Conservation (phyloP, 2,113 vertebrate species). For the Myodes glareolus region DNA sequence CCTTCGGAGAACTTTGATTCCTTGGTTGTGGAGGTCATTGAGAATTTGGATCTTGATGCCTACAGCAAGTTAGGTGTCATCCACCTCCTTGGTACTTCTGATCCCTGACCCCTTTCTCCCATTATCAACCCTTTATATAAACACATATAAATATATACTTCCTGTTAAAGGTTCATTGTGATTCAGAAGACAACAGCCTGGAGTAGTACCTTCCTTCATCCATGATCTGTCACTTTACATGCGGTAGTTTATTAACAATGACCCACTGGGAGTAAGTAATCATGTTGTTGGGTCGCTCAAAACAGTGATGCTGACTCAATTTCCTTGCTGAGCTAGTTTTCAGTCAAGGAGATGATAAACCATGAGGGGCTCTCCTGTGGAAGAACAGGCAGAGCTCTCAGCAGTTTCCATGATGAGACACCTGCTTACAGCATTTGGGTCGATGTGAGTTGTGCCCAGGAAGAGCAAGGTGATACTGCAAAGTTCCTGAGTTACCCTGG, state of each 20-base stretch:
- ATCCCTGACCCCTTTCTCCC: too few species aligned
- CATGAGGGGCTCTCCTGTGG: neutral
- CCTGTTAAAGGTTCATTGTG: neutral
- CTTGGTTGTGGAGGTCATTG: neutral
- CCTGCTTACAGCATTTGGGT: too few species aligned
- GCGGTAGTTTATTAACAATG: neutral
- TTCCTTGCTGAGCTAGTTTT: neutral
- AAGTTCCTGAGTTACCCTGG: neutral
- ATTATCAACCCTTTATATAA: neutral
- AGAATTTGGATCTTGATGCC: neutral
- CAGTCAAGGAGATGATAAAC: neutral
- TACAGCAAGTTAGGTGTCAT: neutral
- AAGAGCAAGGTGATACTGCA: rapidly evolving
- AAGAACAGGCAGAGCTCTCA: neutral
- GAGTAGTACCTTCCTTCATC: rapidly evolving
- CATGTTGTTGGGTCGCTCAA: neutral
- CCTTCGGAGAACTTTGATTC: neutral
- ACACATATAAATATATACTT: neutral
- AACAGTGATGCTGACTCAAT: neutral
- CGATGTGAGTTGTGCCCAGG: neutral
- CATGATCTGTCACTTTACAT: neutral
- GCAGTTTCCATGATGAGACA: too few species aligned
- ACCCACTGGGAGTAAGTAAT: too few species aligned
- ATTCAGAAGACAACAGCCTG: neutral
- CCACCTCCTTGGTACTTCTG: rapidly evolving